Base-by-base conservation (phyloP, 2,113 vertebrate species). In the Ivindomyrus marchei region DNA sequence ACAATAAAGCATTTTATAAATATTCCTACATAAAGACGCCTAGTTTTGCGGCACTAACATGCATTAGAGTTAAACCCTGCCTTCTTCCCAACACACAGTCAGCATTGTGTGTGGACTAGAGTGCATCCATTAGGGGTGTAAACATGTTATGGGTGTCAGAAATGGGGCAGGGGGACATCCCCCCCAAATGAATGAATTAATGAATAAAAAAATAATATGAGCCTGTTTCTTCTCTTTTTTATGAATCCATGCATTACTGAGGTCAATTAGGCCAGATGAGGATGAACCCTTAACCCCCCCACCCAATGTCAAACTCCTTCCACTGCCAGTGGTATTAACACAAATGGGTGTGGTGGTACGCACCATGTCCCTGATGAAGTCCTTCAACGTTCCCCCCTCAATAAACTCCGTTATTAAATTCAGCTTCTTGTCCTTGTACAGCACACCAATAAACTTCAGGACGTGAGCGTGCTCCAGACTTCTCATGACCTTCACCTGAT, bases 401-500 rank as follows among this genome's bases (percentile, higher is more conserved):
- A 99, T 99, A 93, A 96, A 99, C 94, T 99, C 98, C 0, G 98
- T 99, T 91, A 99, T 97, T 52, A 99, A 95, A 92, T 99, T 99
- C 77, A 99, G 96, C 93, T 95, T 98, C 95, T 98, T 98, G 94
- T 99, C 98, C 93, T 99, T 99, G 94, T 99, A 99, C 0, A 99
- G 94, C 58, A 99, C 98, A 0, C 98, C 98, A 0, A 99, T 99
- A 94, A 99, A 99, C 94, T 96, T 98, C 90, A 99, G 94, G 87
- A 99, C 98, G 0, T 98, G 97, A 85, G 98, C 97, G 89, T 99
- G 98, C 90, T 98, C 98, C 56, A 99, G 95, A 93, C 97, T 96
- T 53, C 98, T 96, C 98, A 99, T 99, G 45, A 99, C 98, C 94
- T 99, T 99, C 91, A 99, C 98, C 98, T 99, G 93, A 86, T 90